Conservation (phyloP, 2,113 vertebrate species). For the Platycercus adscitus region DNA sequence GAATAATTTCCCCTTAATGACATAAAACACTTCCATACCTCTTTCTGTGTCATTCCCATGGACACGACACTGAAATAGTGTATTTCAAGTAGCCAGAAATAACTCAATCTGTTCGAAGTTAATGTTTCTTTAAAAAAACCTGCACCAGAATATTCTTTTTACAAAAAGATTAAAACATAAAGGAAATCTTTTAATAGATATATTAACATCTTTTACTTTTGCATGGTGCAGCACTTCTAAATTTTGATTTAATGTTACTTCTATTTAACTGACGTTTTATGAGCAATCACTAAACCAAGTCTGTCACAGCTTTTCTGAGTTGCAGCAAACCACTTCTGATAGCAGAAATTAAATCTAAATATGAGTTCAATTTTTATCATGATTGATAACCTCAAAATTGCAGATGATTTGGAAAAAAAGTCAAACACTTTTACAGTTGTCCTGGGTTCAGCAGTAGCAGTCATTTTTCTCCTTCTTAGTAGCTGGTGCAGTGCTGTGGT, state of each 20-base stretch:
- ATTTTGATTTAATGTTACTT: neutral
- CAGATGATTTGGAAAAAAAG: neutral
- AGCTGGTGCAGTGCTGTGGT: too few relatives aligned
- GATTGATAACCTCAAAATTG: conserved; percentile 10
- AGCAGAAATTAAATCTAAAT: neutral
- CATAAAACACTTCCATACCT: neutral
- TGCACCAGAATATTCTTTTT: neutral
- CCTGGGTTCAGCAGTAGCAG: too few relatives aligned
- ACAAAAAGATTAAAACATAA: neutral
- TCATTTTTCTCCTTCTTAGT: too few relatives aligned
- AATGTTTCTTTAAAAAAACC: neutral
- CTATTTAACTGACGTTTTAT: neutral
- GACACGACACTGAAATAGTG: neutral
- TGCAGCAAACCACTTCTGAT: neutral
- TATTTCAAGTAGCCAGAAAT: neutral
- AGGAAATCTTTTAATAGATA: neutral
- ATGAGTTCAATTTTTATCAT: neutral
- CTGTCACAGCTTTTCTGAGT: neutral
- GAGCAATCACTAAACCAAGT: neutral
- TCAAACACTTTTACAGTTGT: neutral
- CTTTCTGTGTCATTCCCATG: neutral
- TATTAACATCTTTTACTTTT: neutral
- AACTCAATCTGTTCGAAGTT: neutral
- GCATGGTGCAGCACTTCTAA: neutral
- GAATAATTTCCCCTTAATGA: neutral